Percentiles rank a stretch among this genome's conserved stretches.
Evolutionary conservation across 2,888 invertebrate species (phyloP).

Genomic region (Callyntrura guangdongensis): DNA sequence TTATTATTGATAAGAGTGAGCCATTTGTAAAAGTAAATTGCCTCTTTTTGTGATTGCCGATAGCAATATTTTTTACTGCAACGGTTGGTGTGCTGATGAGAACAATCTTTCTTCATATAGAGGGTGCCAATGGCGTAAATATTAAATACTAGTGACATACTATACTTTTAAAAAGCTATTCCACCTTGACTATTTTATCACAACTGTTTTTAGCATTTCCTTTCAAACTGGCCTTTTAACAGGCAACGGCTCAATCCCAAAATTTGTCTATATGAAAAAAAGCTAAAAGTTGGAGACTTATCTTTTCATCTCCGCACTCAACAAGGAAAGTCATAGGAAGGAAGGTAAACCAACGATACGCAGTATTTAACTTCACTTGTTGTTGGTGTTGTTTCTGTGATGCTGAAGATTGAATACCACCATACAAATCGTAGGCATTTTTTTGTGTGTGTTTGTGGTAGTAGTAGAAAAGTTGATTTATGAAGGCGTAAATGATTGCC

Average conservation of each 20-base stretch:
- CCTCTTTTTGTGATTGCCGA: constrained; percentile 58
- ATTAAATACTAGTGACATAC: neutral
- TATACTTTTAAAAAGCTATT: neutral
- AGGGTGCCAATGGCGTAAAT: too few species aligned
- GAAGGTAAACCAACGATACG: neutral
- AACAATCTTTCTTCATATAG: neutral
- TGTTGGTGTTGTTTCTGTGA: neutral
- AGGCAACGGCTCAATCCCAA: constrained; percentile 8
- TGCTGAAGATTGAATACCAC: too few species aligned
- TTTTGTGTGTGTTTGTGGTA: neutral
- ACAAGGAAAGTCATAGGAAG: neutral
- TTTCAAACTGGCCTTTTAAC: neutral
- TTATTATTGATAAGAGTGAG: neutral
- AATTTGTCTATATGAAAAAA: neutral
- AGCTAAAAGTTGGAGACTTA: neutral
- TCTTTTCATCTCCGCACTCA: constrained; percentile 1
- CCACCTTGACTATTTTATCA: neutral
- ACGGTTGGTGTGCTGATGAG: constrained; percentile 4
- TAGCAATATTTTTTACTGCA: constrained; percentile 36
- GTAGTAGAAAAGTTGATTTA: constrained; percentile 26
- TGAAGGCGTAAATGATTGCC: constrained; percentile 51
- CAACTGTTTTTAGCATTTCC: neutral
- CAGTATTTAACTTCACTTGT: too few species aligned
- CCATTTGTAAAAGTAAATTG: constrained; percentile 52
- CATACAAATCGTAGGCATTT: neutral